These are phyloP conservation scores for Crossocerus cetratus DNA, from an alignment of 2,888 invertebrate species.

Conservation along the genomic window DNA sequence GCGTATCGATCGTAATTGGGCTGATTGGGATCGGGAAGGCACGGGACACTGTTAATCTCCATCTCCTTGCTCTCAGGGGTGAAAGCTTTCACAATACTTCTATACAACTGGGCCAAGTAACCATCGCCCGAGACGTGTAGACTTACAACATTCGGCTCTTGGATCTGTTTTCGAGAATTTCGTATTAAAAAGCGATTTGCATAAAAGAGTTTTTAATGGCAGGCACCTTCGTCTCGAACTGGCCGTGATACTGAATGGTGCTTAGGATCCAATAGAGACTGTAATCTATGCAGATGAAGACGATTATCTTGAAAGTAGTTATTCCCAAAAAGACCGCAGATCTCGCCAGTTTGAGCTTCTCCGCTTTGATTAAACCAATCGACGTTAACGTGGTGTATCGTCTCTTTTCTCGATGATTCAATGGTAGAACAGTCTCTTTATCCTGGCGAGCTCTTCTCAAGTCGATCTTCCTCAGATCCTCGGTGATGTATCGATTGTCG, in stretches of 20 bases:
- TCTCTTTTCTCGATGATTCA: constrained; percentile 82
- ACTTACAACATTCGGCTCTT: constrained; percentile 78
- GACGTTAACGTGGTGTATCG: constrained; percentile 82
- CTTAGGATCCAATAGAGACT: constrained; percentile 87
- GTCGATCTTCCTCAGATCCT: constrained; percentile 83
- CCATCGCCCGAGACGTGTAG: constrained; percentile 83
- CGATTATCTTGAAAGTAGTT: constrained; percentile 84
- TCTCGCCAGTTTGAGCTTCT: constrained; percentile 80
- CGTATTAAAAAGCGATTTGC: too few species aligned
- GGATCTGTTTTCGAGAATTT: constrained; percentile 43
- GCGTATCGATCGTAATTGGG: constrained; percentile 83
- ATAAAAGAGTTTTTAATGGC: background rate
- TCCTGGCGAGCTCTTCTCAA: constrained; percentile 80
- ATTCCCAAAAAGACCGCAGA: constrained; percentile 81
- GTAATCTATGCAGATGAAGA: constrained; percentile 88
- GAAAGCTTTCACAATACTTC: constrained; percentile 81
- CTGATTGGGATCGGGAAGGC: constrained; percentile 86
- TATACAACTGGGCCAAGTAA: constrained; percentile 82
- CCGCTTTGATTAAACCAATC: constrained; percentile 80
- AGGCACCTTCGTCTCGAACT: constrained; percentile 77
- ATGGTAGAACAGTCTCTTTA: constrained; percentile 83
- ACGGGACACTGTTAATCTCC: constrained; percentile 82
- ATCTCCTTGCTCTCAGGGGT: constrained; percentile 75
- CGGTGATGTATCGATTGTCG: constrained; percentile 85
- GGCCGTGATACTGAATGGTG: constrained; percentile 77